phyloP scores from a whole-genome alignment of 2,888 invertebrate genomes.

The Xestia sexstrigata region DNA sequence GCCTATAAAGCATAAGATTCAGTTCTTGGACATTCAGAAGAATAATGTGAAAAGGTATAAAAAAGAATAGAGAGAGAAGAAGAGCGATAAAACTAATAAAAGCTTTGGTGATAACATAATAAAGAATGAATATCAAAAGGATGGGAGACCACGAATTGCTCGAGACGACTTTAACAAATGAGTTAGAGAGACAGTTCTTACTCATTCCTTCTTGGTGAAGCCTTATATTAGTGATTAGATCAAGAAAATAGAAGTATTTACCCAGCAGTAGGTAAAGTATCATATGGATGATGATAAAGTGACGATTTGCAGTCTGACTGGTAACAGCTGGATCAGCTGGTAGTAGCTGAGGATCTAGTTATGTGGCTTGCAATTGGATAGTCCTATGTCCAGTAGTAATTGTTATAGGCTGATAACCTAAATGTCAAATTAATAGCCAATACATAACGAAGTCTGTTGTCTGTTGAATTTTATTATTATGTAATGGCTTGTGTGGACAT shows the following conservation, averaged over 20 bases:
- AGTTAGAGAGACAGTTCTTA: neutral
- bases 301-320: no score
- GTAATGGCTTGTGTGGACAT: neutral
- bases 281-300: neutral
- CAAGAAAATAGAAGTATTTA: neutral
- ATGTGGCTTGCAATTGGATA: neutral
- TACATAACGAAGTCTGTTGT: neutral
- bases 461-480: slow-evolving; percentile 1
- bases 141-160: neutral
- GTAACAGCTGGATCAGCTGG: neutral
- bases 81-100: neutral
- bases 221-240: neutral
- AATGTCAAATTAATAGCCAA: neutral
- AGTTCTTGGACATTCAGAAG: neutral
- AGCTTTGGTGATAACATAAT: neutral
- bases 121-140: neutral
- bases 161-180: no score
- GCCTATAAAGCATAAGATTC: neutral
- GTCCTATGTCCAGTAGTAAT: neutral
- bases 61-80: neutral
- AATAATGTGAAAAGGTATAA: neutral
- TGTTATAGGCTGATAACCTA: neutral
- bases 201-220: neutral
- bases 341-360: neutral
- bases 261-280: neutral